Conservation (phyloP, 2,113 vertebrate genomes). For the Chascanopsetta lugubris region DNA sequence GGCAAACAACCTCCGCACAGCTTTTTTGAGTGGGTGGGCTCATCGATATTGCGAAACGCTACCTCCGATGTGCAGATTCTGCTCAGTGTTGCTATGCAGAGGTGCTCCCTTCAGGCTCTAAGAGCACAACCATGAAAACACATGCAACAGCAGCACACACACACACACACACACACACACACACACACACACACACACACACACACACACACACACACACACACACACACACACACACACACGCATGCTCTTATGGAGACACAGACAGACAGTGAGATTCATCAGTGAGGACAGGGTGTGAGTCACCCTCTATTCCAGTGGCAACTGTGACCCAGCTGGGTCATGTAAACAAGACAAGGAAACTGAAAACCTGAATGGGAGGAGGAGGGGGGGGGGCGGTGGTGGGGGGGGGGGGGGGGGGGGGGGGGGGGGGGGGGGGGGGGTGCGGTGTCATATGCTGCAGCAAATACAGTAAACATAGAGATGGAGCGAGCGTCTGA, state of each 20-base stretch:
- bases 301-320: constrained; percentile 72
- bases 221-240: constrained; percentile 25
- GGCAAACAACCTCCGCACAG: constrained; percentile 22
- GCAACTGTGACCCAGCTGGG: constrained; percentile 57
- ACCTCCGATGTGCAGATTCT: constrained; percentile 30
- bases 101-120: constrained; percentile 47
- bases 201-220: constrained; percentile 45
- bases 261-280: constrained; percentile 52
- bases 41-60: constrained; percentile 22
- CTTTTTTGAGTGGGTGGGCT: constrained; percentile 27
- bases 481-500: not conserved
- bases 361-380: constrained; percentile 61
- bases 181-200: constrained; percentile 31
- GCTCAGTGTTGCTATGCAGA: constrained; percentile 60
- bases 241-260: constrained; percentile 29
- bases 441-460: constrained; percentile 22
- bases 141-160: constrained; percentile 22
- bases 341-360: constrained; percentile 72
- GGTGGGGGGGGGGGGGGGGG: no score
- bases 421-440: no score
- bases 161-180: constrained; percentile 29
- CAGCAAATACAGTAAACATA: constrained; percentile 10
- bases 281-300: constrained; percentile 56
- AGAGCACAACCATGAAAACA: constrained; percentile 42
- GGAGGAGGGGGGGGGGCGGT: no score